Percentiles rank a stretch among this genome's conserved stretches.
These are phyloP conservation scores for Xenopus laevis DNA, from an alignment of 2,113 vertebrate species.

Conservation along the genomic window DNA sequence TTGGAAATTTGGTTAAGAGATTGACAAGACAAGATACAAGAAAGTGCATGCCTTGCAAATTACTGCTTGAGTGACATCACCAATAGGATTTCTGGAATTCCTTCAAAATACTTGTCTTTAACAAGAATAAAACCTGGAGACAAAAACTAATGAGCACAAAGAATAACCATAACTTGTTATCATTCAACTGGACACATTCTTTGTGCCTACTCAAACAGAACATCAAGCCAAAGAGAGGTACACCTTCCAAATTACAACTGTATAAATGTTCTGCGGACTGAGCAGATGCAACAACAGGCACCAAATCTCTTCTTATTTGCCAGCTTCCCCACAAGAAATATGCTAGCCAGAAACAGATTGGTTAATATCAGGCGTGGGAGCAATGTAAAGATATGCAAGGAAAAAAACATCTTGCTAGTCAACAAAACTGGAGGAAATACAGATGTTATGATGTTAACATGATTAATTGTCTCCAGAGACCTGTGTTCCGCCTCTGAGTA, in stretches of 20 bases:
- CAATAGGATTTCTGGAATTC: slow-evolving; percentile 30
- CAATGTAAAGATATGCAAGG: slow-evolving; percentile 12
- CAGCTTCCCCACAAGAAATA: background rate
- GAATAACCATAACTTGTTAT: no score
- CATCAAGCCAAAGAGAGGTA: no score
- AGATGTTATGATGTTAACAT: slow-evolving; percentile 20
- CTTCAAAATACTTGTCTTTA: slow-evolving; percentile 3
- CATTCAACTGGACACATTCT: no score
- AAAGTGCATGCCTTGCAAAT: slow-evolving; percentile 21
- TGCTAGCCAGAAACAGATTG: background rate
- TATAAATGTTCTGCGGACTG: no score
- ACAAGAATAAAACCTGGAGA: background rate
- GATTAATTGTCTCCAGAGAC: slow-evolving; percentile 11
- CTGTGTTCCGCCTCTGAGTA: slow-evolving; percentile 7
- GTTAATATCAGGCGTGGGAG: slow-evolving; percentile 23
- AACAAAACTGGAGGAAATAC: slow-evolving; percentile 29
- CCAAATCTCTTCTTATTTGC: background rate
- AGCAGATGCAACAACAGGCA: background rate
- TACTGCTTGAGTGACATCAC: slow-evolving; percentile 15
- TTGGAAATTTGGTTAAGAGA: background rate
- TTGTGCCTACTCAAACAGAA: no score
- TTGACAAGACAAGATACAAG: slow-evolving; percentile 1
- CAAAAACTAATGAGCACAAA: no score
- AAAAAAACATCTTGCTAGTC: background rate
- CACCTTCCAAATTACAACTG: no score